These are phyloP conservation scores for Notothenia coriiceps DNA, from an alignment of 2,113 vertebrate species.

Conservation along the genomic window DNA sequence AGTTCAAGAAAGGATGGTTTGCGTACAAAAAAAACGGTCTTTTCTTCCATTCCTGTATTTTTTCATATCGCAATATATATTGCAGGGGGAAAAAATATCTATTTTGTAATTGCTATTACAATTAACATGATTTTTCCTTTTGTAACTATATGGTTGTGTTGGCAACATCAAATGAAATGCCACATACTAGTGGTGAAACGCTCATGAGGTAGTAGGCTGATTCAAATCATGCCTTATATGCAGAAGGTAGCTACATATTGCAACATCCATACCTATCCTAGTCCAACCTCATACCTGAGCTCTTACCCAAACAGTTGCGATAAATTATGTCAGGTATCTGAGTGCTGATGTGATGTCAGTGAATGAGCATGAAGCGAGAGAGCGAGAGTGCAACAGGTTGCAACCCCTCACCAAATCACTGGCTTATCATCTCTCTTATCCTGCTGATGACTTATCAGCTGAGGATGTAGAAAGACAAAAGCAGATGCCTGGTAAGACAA, in stretches of 20 bases:
- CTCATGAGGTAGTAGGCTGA: background rate
- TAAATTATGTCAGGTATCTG: background rate
- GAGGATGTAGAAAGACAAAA: slow-evolving; percentile 18
- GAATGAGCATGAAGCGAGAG: background rate
- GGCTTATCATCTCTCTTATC: slow-evolving; percentile 28
- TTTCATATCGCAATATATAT: no score
- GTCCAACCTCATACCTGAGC: slow-evolving; percentile 38
- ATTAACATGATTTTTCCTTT: slow-evolving; percentile 37
- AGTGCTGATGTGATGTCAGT: background rate
- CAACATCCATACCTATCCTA: background rate
- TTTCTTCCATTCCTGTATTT: no score
- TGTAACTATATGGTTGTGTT: background rate
- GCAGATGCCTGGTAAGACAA: background rate
- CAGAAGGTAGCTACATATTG: background rate
- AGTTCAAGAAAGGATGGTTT: no score
- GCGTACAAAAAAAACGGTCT: no score
- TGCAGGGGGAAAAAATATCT: no score
- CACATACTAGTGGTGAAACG: background rate
- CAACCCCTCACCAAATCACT: slow-evolving; percentile 3
- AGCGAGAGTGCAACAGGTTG: slow-evolving; percentile 63
- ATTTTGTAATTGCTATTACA: no score
- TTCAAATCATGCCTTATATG: slow-evolving; percentile 42
- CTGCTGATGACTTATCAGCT: background rate
- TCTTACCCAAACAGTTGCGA: background rate
- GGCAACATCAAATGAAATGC: background rate